These are phyloP conservation scores for Coenonympha arcania DNA, from an alignment of 2,888 invertebrate genomes.

Conservation along the genomic window DNA sequence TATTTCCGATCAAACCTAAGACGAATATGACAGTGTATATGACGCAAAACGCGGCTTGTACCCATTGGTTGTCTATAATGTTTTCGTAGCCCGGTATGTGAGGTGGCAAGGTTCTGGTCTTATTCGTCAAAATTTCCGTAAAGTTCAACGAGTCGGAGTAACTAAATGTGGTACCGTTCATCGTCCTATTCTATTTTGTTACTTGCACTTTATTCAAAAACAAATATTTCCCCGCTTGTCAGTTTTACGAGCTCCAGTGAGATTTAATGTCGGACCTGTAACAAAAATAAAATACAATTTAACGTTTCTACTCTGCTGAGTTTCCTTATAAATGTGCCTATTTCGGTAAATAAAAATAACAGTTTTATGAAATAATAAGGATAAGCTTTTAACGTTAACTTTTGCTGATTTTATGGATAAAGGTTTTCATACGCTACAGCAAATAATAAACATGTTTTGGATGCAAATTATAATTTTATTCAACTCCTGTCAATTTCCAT, in stretches of 20 bases:
- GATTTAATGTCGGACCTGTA: conserved; percentile 55
- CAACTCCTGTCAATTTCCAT: too few species aligned
- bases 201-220: conserved; percentile 34
- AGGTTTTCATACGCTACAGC: too few species aligned
- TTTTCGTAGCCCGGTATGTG: conserved; percentile 50
- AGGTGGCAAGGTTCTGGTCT: conserved; percentile 25
- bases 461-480: too few species aligned
- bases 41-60: conserved; percentile 82
- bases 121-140: conserved; percentile 41
- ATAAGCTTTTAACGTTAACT: conserved; percentile 4
- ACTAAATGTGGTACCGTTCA: conserved; percentile 47
- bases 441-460: too few species aligned
- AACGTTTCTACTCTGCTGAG: conserved; percentile 28
- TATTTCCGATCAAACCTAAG: conserved; percentile 91
- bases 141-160: conserved; percentile 36
- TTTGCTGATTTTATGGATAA: not conserved
- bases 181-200: conserved; percentile 38
- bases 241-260: conserved; percentile 49
- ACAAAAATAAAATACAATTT: conserved; percentile 56
- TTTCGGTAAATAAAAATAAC: conserved; percentile 10
- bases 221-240: conserved; percentile 47
- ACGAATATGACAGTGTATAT: conserved; percentile 90
- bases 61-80: conserved; percentile 77
- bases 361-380: conserved; percentile 12
- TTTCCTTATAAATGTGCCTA: conserved; percentile 13